Evolutionary conservation across 1,140 invertebrate genomes (phyloP), one percentile per base, ranked within the genome.

Genomic region (Sycophila sp.): DNA sequence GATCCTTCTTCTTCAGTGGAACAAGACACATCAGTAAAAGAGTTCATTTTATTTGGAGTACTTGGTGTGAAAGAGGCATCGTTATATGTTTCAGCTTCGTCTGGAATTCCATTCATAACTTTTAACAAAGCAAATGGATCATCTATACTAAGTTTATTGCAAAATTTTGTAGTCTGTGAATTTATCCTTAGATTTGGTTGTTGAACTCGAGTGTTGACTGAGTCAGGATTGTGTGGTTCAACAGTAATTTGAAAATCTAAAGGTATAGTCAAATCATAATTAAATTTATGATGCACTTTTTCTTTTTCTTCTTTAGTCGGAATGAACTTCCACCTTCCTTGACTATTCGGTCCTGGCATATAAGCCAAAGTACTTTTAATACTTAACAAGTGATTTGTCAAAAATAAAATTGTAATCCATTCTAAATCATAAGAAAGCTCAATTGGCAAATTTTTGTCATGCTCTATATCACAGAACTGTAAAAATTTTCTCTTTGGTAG

Each of bases 371-470:
- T 83, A 74, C 86, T 89, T 78, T 92, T 92, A 0, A 94, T 89
- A 80, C 89, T 93, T 28, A 96, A 81, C 26, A 98, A 88, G 86
- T 98, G 93, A 89, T 98, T 95, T 1, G 97, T 98, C 51, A 90
- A 89, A 78, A 91, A 91, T 28, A 99, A 87, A 77, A 98, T 91
- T 24, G 92, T 90, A 24, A 99, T 84, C 98, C 98, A 99, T 87
- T 99, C 96, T n/a, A 92, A 84, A 87, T 99, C 97, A 82, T 98
- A 94, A 59, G 90, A 87, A 11, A 98, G 81, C 69, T 89, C 84
- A 47, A 93, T 82, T 58, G 88, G 83, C 62, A 85, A 81, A 74
- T 88, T 86, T 73, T 82, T 79, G 72, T 91, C 85, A 65, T 89
- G 86, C 4, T 89, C 84, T 22, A 91, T 75, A 38, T 91, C 88